Base-by-base conservation (phyloP, 1,140 invertebrate genomes). In the Mya arenaria region DNA sequence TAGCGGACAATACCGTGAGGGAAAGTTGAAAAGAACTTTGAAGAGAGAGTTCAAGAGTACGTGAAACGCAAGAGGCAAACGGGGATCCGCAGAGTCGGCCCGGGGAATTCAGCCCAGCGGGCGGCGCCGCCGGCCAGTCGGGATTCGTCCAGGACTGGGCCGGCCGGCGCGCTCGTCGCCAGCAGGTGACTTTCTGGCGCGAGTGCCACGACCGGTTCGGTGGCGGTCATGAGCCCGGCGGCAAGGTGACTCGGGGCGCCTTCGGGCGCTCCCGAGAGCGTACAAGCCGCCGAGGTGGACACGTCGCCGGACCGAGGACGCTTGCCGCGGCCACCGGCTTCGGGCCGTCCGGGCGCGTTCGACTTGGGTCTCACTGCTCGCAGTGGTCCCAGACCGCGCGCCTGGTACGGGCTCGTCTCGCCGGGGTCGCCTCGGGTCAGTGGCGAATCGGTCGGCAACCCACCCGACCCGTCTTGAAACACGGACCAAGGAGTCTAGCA, bases 401-500 rank as follows among this genome's bases (percentile, higher is more conserved):
- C 32, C 58, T 90, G 66, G 81, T 68, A 66, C 41, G 60, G 81
- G 55, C 2, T 32, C 17, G 52, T n/a, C 55, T 55, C 66, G 55
- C 66, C 90, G 37, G 60, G 32, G 66, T 39, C 58, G 72, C 74
- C 81, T 62, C 34, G 82, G 82, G 74, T 84, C 78, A 36, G 84
- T 85, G 82, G 84, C 66, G 78, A 78, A 87, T 78, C 80, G 93
- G 94, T 94, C 94, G 88, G 88, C 72, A 44, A 82, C 86, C 90
- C 86, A 88, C 90, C 88, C 88, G 95, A 96, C 96, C 96, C 96
- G 96, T 97, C 96, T 97, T 96, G 96, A 97, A 97, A 97, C 96
- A 97, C 96, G 96, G 96, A 97, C 96, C 96, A 97, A 96, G 96
- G 96, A 96, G 96, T 97, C 95, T 96, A 96, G 94, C 95, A 95